Evolutionary conservation across 2,888 invertebrate species (phyloP), one percentile per base, ranked within the genome.

Genomic region (Trisateles emortualis): DNA sequence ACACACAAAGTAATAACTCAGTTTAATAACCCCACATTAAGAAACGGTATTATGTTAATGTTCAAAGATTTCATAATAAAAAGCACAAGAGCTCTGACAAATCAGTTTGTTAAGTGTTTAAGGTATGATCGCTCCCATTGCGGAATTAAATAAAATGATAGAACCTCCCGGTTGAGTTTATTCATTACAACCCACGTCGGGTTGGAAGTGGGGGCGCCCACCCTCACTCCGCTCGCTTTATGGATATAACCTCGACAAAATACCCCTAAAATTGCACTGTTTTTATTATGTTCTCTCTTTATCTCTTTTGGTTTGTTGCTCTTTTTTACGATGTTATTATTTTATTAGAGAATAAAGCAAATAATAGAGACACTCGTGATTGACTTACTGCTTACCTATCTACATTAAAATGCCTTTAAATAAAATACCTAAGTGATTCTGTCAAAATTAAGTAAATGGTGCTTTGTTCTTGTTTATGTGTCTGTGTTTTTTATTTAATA

Each of bases 161-260:
- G 83, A 87, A 85, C 83, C 84, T 83, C 82, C 78, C 87, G 85
- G 87, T 87, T 83, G 88, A 90, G 92, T 92, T 92, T 92, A 92
- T 92, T 92, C 92, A 92, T 92, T 92, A 91, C 89, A 86, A 81
- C 81, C 87, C 83, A 85, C 84, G 79, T 79, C 79, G 83, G 77
- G 81, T 74, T 66, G 66, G 66, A 67, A 56, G 68, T 66, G 70
- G 68, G 65, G 69, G 76, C 75, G 60, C 62, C 76, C 78, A 72
- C 81, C 82, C 81, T 80, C 82, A 70, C 77, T 78, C 83, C 83
- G 83, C 87, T 88, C 87, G 83, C 83, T 91, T 92, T 92, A 92
- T 92, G 87, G 90, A 89, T 91, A 92, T 92, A 92, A 92, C 92
- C 92, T 90, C 92, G 90, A 92, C 92, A 92, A 91, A 92, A 92